Percentiles rank a stretch among this genome's conserved stretches.
Conservation (phyloP, 2,113 vertebrate genomes). For the Acrocephalus kingi region DNA sequence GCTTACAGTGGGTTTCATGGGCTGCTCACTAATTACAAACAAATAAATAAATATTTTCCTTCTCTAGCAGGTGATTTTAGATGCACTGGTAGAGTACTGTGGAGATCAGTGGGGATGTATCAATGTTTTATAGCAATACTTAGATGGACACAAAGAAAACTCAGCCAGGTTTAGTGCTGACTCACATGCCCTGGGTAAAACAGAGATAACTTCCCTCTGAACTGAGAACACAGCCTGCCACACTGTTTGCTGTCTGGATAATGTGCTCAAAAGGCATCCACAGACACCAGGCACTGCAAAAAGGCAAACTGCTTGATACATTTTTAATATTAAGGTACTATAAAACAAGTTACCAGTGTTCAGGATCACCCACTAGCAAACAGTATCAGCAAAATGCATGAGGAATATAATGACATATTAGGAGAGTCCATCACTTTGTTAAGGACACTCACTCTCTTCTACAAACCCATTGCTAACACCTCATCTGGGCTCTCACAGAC, state of each 20-base stretch:
- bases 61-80: background rate
- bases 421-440: background rate
- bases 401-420: background rate
- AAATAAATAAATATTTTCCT: background rate
- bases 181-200: background rate
- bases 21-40: background rate
- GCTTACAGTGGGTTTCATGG: background rate
- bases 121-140: background rate
- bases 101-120: background rate
- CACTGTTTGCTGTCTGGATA: background rate
- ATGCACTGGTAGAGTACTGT: background rate
- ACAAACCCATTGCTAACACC: background rate
- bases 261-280: background rate
- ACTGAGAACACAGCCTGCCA: background rate
- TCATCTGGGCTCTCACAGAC: background rate
- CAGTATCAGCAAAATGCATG: accelerated
- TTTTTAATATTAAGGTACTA: background rate
- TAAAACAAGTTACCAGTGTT: background rate
- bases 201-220: background rate
- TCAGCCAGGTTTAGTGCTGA: background rate
- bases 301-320: background rate
- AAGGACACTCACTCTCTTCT: background rate
- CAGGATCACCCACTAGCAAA: background rate
- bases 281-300: background rate
- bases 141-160: background rate